Evolutionary conservation across 2,113 vertebrate genomes (phyloP), one percentile per base, ranked within the genome.

Genomic region (Verasper variegatus): DNA sequence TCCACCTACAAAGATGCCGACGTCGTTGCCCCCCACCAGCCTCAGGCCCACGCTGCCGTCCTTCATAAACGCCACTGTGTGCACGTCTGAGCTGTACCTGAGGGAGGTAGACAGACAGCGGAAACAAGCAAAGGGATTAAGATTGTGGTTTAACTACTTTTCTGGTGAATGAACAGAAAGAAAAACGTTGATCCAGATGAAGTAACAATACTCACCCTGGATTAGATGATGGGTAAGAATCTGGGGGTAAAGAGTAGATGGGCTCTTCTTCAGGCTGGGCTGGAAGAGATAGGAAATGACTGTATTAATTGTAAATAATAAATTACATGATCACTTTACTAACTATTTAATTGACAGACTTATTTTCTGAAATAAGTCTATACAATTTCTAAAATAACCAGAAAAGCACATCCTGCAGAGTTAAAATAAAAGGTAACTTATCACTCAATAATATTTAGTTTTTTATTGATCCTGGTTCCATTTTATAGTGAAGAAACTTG

Each of bases 1-100:
- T 0, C 95, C 93, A 0, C 97, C 95, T 9, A 99, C 96, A 3
- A 99, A 99, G 91, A 99, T 98, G 27, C 98, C 98, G 2, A 97
- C 95, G 0, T 99, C 96, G 0, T 99, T 99, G 17, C 98, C 98
- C 0, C 98, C 98, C 0, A 98, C 96, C 27, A 99, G 94, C 59
- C 94, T 95, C 64, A 99, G 91, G 20, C 98, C 98, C 0, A 97
- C 79, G 0, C 89, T 99, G 68, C 88, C 86, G 62, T 95, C 96
- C 83, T 99, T 99, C 71, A 90, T 40, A 14, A 99, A 99, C 20
- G 61, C 76, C 68, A 98, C 93, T 0, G 86, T 75, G 7, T 93
- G 94, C 5, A 94, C 64, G 61, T 93, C 94, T 0, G 96, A 95
- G 74, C 96, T 96, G 85, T 97, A 96, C 77, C 97, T 98, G 92